Percentiles rank a stretch among this genome's conserved stretches.
These are phyloP conservation scores for Xestia rhomboidea DNA, from an alignment of 2,888 invertebrate genomes.

Conservation along the genomic window DNA sequence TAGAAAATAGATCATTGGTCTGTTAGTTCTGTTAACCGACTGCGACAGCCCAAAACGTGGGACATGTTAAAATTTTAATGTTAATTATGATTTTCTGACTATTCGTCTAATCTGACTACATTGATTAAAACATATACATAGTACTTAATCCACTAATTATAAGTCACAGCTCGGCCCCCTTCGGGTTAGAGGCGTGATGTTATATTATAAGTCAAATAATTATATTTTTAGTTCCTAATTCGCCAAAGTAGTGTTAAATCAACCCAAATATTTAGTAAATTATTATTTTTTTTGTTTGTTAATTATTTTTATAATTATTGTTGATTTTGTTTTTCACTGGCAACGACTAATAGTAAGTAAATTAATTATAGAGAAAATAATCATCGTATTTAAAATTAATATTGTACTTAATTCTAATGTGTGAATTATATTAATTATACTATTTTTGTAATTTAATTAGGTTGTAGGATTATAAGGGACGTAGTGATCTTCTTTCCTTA, in stretches of 20 bases:
- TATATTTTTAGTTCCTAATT: slow-evolving; percentile 70
- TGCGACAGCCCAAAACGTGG: too few species aligned
- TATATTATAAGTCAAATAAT: slow-evolving; percentile 50
- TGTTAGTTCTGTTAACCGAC: neutral
- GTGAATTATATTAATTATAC: slow-evolving; percentile 55
- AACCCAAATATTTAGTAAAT: slow-evolving; percentile 65
- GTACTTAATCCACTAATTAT: neutral
- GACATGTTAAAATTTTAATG: neutral
- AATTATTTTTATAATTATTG: slow-evolving; percentile 68
- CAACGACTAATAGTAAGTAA: slow-evolving; percentile 63
- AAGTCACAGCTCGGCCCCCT: neutral
- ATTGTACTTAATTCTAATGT: slow-evolving; percentile 55
- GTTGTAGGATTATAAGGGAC: slow-evolving; percentile 15
- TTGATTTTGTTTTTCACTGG: slow-evolving; percentile 64
- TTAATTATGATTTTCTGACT: slow-evolving; percentile 10
- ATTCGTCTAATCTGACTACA: slow-evolving; percentile 25
- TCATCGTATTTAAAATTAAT: slow-evolving; percentile 40
- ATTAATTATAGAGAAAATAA: slow-evolving; percentile 40
- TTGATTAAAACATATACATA: neutral
- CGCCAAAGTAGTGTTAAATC: slow-evolving; percentile 69
- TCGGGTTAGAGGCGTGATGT: neutral
- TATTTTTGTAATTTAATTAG: slow-evolving; percentile 56
- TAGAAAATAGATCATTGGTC: neutral
- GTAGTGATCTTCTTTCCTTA: slow-evolving; percentile 14
- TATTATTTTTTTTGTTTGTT: slow-evolving; percentile 63